Base-by-base conservation (phyloP, 2,797 vertebrate species). In the Gallinago nigripennis region DNA sequence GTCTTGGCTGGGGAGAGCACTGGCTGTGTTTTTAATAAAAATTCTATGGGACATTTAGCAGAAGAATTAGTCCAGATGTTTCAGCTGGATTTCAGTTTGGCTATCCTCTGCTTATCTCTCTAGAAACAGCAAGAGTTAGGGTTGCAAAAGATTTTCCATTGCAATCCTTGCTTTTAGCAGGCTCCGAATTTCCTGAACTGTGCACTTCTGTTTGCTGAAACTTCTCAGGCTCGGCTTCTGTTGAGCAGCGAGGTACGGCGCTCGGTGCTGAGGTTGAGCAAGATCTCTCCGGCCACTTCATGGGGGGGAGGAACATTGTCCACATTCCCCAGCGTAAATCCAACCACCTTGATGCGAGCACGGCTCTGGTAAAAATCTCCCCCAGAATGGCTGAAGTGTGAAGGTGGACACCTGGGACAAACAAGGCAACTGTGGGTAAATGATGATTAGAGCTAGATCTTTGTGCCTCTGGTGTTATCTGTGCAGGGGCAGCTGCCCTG, bases 81-180 rank as follows among this genome's bases (percentile, higher is more conserved):
- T 92, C n/a, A 91, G 64, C 68, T 85, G 75, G 33, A 48, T 89
- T 90, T 93, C 90, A 46, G 2, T 82, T 88, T 94, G 85, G 24
- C 75, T 87, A 10, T 94, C 78, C 88, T 92, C 75, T 28, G 50
- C 91, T 95, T 97, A 93, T 94, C 93, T 96, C 87, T 96, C 95
- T 89, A 94, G 88, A 96, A 96, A 93, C 68, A 90, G 60, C 82
- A 73, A 92, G 77, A 92, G 39, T 86, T 79, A 64, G 66, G 33
- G 70, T 88, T 96, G 73, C 85, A 94, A 94, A 96, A 93, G 82
- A 77, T 95, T 95, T 96, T 97, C 94, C 95, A 94, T 94, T 64
- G 70, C 41, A 71, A 71, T 95, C 64, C 77, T 92, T 72, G 70
- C 39, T 94, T 92, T 92, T 83, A 76, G 35, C 43, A 90, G 91